Evolutionary conservation across 2,113 vertebrate genomes (phyloP).

Genomic region (Semicossyphus pulcher): DNA sequence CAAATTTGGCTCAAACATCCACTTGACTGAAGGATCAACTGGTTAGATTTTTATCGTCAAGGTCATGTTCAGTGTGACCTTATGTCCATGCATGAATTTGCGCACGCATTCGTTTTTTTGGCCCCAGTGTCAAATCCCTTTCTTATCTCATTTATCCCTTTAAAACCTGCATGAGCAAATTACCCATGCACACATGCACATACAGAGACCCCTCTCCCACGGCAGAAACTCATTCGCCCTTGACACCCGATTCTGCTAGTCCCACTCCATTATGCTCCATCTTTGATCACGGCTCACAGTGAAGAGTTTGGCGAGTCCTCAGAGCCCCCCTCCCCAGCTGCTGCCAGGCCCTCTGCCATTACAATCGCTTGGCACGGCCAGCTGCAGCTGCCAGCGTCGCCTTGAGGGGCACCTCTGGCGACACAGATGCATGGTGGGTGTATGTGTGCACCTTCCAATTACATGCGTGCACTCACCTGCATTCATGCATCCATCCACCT

Average conservation of each 20-base stretch:
- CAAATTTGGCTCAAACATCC: too few relatives aligned
- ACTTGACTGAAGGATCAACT: too few relatives aligned
- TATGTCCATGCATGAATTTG: too few relatives aligned
- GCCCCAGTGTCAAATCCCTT: conserved; percentile 40
- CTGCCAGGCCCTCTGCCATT: conserved; percentile 58
- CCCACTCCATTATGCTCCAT: conserved; percentile 61
- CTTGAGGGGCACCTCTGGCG: conserved; percentile 57
- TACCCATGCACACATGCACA: conserved; percentile 19
- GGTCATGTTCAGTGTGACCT: too few relatives aligned
- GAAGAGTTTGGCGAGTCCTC: conserved; percentile 63
- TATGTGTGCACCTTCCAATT: conserved; percentile 6
- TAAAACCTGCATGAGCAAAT: conserved; percentile 43
- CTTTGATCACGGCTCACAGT: conserved; percentile 70
- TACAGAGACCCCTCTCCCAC: background rate
- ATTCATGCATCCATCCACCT: background rate
- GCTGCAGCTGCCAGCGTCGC: conserved; percentile 44
- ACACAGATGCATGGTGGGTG: conserved; percentile 42
- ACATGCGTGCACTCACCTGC: background rate
- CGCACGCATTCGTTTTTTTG: too few relatives aligned
- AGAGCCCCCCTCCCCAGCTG: conserved; percentile 56
- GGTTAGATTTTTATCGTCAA: too few relatives aligned
- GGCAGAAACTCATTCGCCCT: conserved; percentile 27
- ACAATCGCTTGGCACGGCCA: conserved; percentile 35
- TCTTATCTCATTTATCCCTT: conserved; percentile 47
- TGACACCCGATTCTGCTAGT: conserved; percentile 46